A percentile compares a stretch with the other conserved stretches of the same genome.
phyloP scores from a whole-genome alignment of 2,888 invertebrate species.

The Molorchus minor region DNA sequence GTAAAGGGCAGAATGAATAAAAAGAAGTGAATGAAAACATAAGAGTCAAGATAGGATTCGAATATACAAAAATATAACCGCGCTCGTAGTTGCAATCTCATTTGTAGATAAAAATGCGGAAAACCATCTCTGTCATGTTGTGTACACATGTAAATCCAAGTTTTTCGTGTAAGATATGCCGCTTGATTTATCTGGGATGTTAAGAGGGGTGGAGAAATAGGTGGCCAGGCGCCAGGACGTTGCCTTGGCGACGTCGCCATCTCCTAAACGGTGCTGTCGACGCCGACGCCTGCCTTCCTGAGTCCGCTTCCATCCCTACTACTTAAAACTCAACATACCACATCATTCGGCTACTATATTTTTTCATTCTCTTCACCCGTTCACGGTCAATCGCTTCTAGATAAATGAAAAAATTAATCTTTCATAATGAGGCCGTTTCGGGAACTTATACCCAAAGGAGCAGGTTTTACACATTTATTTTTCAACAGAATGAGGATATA shows the following conservation, averaged over 20 bases:
- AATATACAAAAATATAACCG: slow-evolving; percentile 26
- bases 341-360: slow-evolving; percentile 40
- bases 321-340: slow-evolving; percentile 31
- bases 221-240: slow-evolving; percentile 53
- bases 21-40: slow-evolving; percentile 22
- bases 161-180: slow-evolving; percentile 55
- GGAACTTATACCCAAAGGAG: background rate
- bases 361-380: slow-evolving; percentile 38
- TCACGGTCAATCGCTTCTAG: slow-evolving; percentile 38
- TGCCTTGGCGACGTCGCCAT: slow-evolving; percentile 60
- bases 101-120: slow-evolving; percentile 38
- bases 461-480: too few species aligned
- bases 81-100: slow-evolving; percentile 29
- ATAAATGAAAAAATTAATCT: slow-evolving; percentile 27
- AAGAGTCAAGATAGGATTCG: slow-evolving; percentile 21
- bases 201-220: slow-evolving; percentile 51
- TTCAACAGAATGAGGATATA: too few species aligned
- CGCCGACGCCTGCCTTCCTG: slow-evolving; percentile 39
- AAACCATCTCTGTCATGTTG: slow-evolving; percentile 51
- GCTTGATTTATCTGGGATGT: slow-evolving; percentile 55
- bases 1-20: slow-evolving; percentile 3
- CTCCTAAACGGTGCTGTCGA: slow-evolving; percentile 34
- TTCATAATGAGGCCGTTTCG: slow-evolving; percentile 3
- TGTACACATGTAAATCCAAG: slow-evolving; percentile 55
- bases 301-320: slow-evolving; percentile 33